Conservation (phyloP, 92 coral and sea anemone species). For the Chrysogorgia sp. region DNA sequence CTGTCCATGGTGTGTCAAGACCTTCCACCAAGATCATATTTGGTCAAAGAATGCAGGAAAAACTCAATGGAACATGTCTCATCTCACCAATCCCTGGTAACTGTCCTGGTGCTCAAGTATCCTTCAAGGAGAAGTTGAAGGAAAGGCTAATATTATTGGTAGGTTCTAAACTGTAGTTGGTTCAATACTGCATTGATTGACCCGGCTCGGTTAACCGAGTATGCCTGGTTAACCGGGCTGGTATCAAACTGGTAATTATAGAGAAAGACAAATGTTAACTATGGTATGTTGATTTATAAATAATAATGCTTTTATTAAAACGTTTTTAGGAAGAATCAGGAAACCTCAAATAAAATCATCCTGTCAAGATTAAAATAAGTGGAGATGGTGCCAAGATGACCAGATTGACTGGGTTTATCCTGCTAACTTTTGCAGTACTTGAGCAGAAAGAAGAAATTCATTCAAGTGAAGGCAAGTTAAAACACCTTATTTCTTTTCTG, state of each 20-base stretch:
- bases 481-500: too few relatives aligned
- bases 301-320: background rate
- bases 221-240: too few relatives aligned
- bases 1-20: background rate
- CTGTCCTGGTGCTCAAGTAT: slow-evolving; percentile 20
- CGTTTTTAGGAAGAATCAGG: background rate
- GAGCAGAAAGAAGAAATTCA: background rate
- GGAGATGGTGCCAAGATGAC: slow-evolving; percentile 25
- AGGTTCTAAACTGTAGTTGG: background rate
- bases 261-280: background rate
- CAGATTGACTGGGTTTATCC: slow-evolving; percentile 3
- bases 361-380: slow-evolving; percentile 3
- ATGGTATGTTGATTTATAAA: too few relatives aligned
- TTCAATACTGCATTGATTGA: background rate
- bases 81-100: slow-evolving; percentile 14
- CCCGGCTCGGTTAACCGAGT: too few relatives aligned
- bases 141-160: slow-evolving; percentile 3
- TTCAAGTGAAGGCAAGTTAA: background rate
- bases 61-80: background rate
- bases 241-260: too few relatives aligned
- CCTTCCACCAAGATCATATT: slow-evolving; percentile 9
- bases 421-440: background rate
- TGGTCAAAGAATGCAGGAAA: slow-evolving; percentile 18
- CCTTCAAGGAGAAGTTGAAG: background rate
- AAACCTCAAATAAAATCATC: background rate